Conservation (phyloP, 2,797 vertebrate genomes). For the Eulemur coronatus region DNA sequence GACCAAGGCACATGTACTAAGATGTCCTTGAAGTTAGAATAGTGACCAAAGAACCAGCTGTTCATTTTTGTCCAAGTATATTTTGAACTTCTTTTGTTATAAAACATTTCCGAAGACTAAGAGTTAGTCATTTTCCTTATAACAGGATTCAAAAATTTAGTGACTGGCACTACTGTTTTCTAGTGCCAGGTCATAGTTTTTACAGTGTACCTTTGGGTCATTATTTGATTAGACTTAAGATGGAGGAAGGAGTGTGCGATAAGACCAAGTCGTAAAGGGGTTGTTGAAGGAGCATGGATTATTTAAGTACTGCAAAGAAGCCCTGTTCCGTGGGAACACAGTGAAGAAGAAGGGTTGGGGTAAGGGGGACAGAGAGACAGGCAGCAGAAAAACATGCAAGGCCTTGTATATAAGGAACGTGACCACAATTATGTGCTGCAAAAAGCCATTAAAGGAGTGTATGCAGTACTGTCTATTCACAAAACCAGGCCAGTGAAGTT, state of each 20-base stretch:
- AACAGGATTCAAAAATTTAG: neutral
- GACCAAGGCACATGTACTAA: neutral
- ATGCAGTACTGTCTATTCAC: neutral
- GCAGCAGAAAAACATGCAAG: neutral
- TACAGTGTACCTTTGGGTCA: neutral
- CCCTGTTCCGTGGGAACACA: rapidly evolving
- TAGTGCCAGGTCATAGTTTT: neutral
- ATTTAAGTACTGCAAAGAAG: neutral
- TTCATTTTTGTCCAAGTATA: neutral
- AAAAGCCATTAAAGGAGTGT: neutral
- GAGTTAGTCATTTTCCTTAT: neutral
- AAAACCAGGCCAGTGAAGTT: neutral
- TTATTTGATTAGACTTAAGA: neutral
- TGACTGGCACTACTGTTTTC: neutral
- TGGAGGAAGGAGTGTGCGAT: neutral
- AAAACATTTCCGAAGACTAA: neutral
- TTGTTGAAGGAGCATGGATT: neutral
- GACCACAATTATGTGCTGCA: neutral
- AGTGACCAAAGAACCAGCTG: neutral
- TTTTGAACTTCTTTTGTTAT: neutral
- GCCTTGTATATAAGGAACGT: too few relatives aligned
- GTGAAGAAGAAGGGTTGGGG: neutral
- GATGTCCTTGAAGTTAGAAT: neutral
- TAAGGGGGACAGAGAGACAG: neutral
- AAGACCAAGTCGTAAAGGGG: neutral